Base-by-base conservation (phyloP, 2,113 vertebrate species). In the Hyla sarda region DNA sequence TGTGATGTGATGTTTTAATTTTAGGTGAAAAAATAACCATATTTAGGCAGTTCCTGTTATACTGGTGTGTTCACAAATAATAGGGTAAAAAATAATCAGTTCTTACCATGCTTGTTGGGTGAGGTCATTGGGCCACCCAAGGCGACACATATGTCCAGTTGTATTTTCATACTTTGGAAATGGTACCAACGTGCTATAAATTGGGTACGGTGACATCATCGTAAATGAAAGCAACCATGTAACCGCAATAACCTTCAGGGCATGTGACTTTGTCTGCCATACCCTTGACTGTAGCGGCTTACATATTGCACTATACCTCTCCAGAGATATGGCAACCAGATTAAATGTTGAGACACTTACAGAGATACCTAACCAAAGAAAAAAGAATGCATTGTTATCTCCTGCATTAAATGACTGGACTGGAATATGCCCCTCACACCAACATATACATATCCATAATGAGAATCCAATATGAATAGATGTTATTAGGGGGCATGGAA, bases 191-290 rank as follows among this genome's bases (percentile, higher is more conserved):
- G 93, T 96, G 94, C 97, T 98, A 52, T 96, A 98, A 85, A 99
- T 95, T 2, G 97, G 96, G 88, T 99, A 99, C 0, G 98, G 97
- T n/a, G 96, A 92, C 98, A 99, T 99, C 88, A 99, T 94, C 17
- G 95, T 88, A 23, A 97, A 96, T 84, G 97, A 98, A 2, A 94
- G 92, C 86, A 95, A 92, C 98, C 98, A 99, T 75, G 97, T 99
- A 10, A 92, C 94, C 0, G 95, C 93, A 88, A 99, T 99, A 90
- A 99, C 98, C 89, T 96, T 98, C 88, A 95, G 87, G 0, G 98
- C 98, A 0, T 99, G 98, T 1, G 97, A 97, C 88, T 98, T 99
- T 6, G 98, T 99, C 93, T 99, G 98, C 98, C 98, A 99, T 37
- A 95, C 92, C 13, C 97, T 93, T 67, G 98, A 99, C 86, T 96